Evolutionary conservation across 2,888 invertebrate genomes (phyloP).

Genomic region (Pandemis heparana): DNA sequence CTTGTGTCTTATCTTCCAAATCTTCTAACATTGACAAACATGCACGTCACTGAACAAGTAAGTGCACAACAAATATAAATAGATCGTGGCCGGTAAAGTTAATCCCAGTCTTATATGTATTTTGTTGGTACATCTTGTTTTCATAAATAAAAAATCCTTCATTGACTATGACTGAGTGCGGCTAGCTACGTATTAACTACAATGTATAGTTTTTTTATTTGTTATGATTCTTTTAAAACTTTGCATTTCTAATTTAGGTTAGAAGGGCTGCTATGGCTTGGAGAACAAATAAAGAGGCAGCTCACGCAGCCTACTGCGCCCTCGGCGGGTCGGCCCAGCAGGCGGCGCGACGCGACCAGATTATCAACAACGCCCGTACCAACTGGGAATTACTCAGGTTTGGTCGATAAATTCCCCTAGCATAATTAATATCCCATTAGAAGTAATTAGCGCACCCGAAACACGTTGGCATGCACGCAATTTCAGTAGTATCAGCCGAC

Average conservation of each 20-base stretch:
- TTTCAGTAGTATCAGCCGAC: not conserved
- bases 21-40: slow-evolving; percentile 89
- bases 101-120: no score
- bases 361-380: slow-evolving; percentile 94
- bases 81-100: no score
- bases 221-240: not conserved
- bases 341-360: slow-evolving; percentile 91
- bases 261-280: slow-evolving; percentile 92
- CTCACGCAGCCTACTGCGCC: slow-evolving; percentile 88
- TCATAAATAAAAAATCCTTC: no score
- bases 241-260: slow-evolving; percentile 68
- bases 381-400: slow-evolving; percentile 92
- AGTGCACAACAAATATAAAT: slow-evolving; percentile 9
- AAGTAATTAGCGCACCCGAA: slow-evolving; percentile 27
- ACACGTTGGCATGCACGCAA: slow-evolving; percentile 23
- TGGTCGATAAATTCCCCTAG: slow-evolving; percentile 38
- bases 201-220: no score
- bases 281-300: slow-evolving; percentile 91
- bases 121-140: no score
- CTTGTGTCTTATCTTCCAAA: slow-evolving; percentile 92
- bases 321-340: slow-evolving; percentile 84
- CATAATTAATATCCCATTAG: slow-evolving; percentile 35
- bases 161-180: no score
- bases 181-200: no score
- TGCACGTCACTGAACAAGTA: slow-evolving; percentile 92